Conservation (phyloP, 2,113 vertebrate species). For the Sterna hirundo region DNA sequence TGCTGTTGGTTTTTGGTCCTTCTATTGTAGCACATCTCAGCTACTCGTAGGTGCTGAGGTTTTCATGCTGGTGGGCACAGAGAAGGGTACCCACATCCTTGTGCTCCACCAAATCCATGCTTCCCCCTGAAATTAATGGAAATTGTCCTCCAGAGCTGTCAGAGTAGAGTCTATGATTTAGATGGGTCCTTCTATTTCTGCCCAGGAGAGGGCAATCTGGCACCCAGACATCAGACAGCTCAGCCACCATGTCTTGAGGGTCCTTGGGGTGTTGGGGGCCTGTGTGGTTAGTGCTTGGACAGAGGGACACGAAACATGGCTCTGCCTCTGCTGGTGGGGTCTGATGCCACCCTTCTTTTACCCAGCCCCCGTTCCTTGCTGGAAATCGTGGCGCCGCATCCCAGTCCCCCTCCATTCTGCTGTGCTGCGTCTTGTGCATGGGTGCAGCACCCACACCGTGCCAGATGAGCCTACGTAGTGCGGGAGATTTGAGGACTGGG, state of each 20-base stretch:
- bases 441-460: fast-evolving
- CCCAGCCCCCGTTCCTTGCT: background rate
- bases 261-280: background rate
- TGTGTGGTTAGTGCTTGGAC: background rate
- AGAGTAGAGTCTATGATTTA: background rate
- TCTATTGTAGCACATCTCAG: fast-evolving
- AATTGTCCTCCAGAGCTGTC: background rate
- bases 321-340: background rate
- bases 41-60: fast-evolving
- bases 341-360: background rate
- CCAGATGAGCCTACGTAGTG: fast-evolving
- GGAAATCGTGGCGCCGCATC: fast-evolving
- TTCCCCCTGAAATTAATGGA: background rate
- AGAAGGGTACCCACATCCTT: background rate
- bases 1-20: background rate
- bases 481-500: background rate
- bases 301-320: background rate
- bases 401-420: background rate
- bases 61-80: background rate
- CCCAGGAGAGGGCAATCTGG: conserved; percentile 59
- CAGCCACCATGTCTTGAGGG: background rate
- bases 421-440: fast-evolving
- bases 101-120: background rate
- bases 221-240: background rate
- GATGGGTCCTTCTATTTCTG: background rate